phyloP scores from a whole-genome alignment of 2,888 invertebrate species.

The Antheraea assamensis region DNA sequence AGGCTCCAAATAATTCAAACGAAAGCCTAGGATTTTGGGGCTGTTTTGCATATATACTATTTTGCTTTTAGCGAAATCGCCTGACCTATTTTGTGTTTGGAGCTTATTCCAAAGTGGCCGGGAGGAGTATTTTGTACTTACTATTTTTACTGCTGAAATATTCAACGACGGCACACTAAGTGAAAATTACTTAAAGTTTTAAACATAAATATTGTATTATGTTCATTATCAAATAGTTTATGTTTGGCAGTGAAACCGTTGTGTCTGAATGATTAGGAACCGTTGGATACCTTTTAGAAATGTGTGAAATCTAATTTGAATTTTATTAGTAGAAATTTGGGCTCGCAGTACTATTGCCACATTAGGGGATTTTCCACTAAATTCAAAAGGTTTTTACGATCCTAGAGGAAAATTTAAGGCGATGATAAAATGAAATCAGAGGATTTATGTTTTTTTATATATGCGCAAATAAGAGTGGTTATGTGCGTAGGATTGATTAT shows the following conservation, averaged over 20 bases:
- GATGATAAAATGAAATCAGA: too few species aligned
- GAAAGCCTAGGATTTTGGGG: slow-evolving; percentile 11
- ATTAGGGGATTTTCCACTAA: too few species aligned
- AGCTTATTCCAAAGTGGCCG: slow-evolving; percentile 7
- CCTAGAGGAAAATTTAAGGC: too few species aligned
- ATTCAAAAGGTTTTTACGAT: too few species aligned
- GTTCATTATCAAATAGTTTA: background rate
- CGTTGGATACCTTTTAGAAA: background rate
- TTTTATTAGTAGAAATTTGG: background rate
- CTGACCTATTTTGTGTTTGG: slow-evolving; percentile 12
- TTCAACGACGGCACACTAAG: background rate
- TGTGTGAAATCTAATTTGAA: background rate
- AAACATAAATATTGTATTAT: background rate
- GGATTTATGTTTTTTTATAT: too few species aligned
- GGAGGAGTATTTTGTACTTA: background rate
- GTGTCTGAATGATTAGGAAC: background rate
- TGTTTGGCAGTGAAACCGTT: background rate
- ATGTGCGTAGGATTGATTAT: too few species aligned
- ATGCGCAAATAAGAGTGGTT: too few species aligned
- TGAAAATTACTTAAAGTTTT: slow-evolving; percentile 9
- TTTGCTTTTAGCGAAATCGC: slow-evolving; percentile 11
- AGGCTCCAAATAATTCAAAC: background rate
- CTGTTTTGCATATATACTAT: slow-evolving; percentile 10
- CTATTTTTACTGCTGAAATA: background rate
- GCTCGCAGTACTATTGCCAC: background rate